A percentile compares a stretch with the other conserved stretches of the same genome.
Conservation (phyloP, 2,113 vertebrate genomes). For the Crotophaga sulcirostris region DNA sequence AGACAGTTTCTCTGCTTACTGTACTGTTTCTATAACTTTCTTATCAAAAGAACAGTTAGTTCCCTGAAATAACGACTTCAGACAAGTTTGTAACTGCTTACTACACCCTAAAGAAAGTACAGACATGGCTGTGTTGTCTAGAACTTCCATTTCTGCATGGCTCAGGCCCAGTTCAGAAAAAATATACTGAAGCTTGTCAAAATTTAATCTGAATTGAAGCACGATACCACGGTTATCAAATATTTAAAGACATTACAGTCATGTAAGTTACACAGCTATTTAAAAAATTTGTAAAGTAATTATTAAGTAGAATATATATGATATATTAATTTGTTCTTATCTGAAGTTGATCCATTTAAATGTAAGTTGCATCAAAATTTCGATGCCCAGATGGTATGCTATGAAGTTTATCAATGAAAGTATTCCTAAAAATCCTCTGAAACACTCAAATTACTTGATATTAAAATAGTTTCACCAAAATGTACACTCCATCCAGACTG, state of each 20-base stretch:
- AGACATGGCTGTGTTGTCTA: not conserved
- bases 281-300: not conserved
- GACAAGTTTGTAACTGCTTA: not conserved
- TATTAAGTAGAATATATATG: not conserved
- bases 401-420: not conserved
- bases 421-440: not conserved
- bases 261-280: not conserved
- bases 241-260: not conserved
- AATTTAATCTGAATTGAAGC: not conserved
- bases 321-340: not conserved
- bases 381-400: not conserved
- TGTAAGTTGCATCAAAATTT: not conserved
- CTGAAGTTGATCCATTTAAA: not conserved
- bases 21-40: not conserved
- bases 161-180: not conserved
- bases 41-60: not conserved
- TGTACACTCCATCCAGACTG: not conserved
- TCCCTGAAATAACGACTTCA: not conserved
- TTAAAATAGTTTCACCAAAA: not conserved
- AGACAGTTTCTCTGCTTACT: not conserved
- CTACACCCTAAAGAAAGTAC: not conserved
- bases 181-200: not conserved
- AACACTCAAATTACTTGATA: not conserved
- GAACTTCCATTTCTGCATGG: not conserved
- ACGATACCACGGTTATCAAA: fast-evolving